Base-by-base conservation (phyloP, 1,140 invertebrate species). In the Apis florea region DNA sequence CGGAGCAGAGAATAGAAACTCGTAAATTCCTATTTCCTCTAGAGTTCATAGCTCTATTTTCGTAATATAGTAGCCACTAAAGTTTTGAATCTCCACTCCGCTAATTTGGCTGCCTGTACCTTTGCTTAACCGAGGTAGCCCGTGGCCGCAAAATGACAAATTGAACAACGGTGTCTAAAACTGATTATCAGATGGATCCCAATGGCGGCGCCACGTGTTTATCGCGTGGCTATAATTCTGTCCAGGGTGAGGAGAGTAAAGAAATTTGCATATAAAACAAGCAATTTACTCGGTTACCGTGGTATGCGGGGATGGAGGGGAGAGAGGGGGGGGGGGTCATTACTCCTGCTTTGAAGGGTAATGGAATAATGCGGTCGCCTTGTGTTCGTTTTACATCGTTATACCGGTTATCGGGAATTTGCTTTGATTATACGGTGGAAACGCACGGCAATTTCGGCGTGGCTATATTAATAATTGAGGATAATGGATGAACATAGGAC, bases 261-360 rank as follows among this genome's bases (percentile, higher is more conserved):
- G 85, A 79, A 74, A 87, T 87, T 87, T 87, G 82, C 85, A 87
- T 87, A 77, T 67, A 82, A 83, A 82, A 82, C 68, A 84, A 87
- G 82, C 73, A 78, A 83, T 87, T 80, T 84, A 79, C 77, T 86
- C 71, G 53, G 63, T 75, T 58, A 67, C 63, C 70, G 72, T 26
- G 58, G 59, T 19, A 15, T n/a, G 40, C 54, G 19, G 13, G 59
- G 59, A 0, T 6, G n/a, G 13, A 13, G 59, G 6, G 58, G 58
- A n/a, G n/a, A n/a, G n/a, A 11, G 12, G 9, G 31, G 51, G 10
- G 53, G 76, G 49, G 9, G 19, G 31, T 67, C 72, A 75, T 81
- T 81, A 81, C 51, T 81, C 79, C 71, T 75, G 71, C 71, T 81
- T 81, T 81, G 72, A 81, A 81, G 79, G 79, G 74, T 81, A 81